Conservation (phyloP, 2,888 invertebrate genomes). For the Erebia epiphron region DNA sequence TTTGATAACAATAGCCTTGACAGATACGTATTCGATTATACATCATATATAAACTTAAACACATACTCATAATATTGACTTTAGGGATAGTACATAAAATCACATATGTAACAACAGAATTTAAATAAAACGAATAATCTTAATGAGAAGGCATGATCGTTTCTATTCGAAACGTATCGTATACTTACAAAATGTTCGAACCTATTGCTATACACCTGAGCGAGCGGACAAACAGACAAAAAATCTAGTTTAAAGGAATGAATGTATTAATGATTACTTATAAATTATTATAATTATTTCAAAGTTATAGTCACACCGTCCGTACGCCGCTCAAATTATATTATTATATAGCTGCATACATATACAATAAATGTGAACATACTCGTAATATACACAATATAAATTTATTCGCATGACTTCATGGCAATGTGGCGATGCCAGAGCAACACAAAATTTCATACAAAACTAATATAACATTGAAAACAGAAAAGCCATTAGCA, state of each 20-base stretch:
- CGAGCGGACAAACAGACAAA: conserved; percentile 71
- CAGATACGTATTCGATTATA: conserved; percentile 25
- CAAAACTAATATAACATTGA: conserved; percentile 36
- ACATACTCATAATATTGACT: conserved; percentile 10
- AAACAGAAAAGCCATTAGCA: conserved; percentile 47
- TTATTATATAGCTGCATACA: conserved; percentile 31
- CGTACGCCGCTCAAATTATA: conserved; percentile 33
- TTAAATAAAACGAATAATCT: conserved; percentile 34
- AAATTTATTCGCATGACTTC: conserved; percentile 35
- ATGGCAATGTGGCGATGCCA: conserved; percentile 33
- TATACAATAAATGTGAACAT: conserved; percentile 24
- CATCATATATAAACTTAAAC: conserved; percentile 22
- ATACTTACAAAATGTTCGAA: conserved; percentile 69
- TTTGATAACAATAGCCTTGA: conserved; percentile 12
- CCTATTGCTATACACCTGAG: conserved; percentile 75
- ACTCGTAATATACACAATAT: conserved; percentile 25
- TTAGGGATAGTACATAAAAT: conserved; percentile 14
- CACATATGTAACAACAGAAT: conserved; percentile 33
- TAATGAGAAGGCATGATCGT: conserved; percentile 44
- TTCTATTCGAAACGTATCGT: conserved; percentile 52
- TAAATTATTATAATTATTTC: conserved; percentile 31
- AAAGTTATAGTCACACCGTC: conserved; percentile 28
- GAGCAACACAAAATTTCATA: conserved; percentile 39
- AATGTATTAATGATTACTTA: conserved; percentile 45
- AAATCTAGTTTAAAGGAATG: conserved; percentile 59